Evolutionary conservation across 2,797 vertebrate genomes (phyloP).

Genomic region (Chelmon rostratus): DNA sequence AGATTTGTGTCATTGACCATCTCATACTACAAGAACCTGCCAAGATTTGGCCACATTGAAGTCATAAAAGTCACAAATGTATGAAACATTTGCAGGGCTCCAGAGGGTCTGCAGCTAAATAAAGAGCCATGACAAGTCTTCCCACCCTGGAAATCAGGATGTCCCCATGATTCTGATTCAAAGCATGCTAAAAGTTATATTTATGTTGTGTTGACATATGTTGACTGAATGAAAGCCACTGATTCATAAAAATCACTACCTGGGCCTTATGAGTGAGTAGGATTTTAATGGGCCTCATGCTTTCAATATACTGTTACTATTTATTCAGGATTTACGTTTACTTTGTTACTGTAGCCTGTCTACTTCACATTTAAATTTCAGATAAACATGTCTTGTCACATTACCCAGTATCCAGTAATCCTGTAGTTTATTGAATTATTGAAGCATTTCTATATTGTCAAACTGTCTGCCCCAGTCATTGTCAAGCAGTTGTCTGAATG

Average conservation of each 20-base stretch:
- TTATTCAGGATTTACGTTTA: background rate
- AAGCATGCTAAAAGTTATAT: slow-evolving; percentile 9
- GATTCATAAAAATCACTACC: background rate
- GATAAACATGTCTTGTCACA: background rate
- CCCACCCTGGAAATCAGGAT: slow-evolving; percentile 24
- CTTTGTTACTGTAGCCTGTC: background rate
- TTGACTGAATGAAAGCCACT: background rate
- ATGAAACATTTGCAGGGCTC: slow-evolving; percentile 37
- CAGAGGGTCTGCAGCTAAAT: slow-evolving; percentile 50
- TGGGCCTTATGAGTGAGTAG: background rate
- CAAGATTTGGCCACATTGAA: slow-evolving; percentile 40
- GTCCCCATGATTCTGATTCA: background rate
- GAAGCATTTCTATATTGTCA: slow-evolving; percentile 7
- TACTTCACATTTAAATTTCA: background rate
- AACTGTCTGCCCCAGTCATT: slow-evolving; percentile 25
- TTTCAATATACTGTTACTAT: background rate
- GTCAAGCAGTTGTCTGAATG: slow-evolving; percentile 35
- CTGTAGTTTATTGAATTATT: slow-evolving; percentile 19
- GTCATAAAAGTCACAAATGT: slow-evolving; percentile 56
- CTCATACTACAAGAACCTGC: slow-evolving; percentile 23
- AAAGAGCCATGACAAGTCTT: slow-evolving; percentile 20
- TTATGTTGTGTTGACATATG: slow-evolving; percentile 15
- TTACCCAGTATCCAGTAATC: background rate
- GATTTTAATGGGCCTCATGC: background rate
- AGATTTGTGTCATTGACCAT: slow-evolving; percentile 34